Conservation (phyloP, 1,140 invertebrate genomes). For the Liolophura sinensis region DNA sequence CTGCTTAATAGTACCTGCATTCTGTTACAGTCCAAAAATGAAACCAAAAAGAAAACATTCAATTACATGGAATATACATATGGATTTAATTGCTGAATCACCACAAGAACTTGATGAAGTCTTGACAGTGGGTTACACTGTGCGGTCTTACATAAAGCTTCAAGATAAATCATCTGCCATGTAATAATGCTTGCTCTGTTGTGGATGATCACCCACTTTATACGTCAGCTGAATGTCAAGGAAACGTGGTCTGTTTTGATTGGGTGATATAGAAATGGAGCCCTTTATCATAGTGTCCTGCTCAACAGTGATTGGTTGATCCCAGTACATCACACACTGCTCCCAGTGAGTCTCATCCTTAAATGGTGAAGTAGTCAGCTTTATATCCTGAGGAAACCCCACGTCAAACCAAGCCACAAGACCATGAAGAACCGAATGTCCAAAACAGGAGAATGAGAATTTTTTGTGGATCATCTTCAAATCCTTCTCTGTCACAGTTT, state of each 20-base stretch:
- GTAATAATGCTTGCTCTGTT: background rate
- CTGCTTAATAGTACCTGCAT: too few relatives aligned
- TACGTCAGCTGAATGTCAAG: background rate
- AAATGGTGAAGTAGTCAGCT: constrained; percentile 19
- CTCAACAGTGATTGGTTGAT: constrained; percentile 24
- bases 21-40: too few relatives aligned
- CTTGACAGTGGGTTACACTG: too few relatives aligned
- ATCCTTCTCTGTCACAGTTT: constrained; percentile 34
- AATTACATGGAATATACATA: too few relatives aligned
- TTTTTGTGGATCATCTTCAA: constrained; percentile 32
- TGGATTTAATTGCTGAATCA: too few relatives aligned
- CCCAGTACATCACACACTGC: constrained; percentile 97
- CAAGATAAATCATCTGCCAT: too few relatives aligned
- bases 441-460: too few relatives aligned
- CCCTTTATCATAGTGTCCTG: constrained; percentile 21
- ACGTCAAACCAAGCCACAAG: constrained; percentile 55
- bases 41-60: too few relatives aligned
- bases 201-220: background rate
- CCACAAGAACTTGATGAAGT: too few relatives aligned
- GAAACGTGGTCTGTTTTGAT: constrained; percentile 7
- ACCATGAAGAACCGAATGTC: constrained; percentile 19
- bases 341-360: constrained; percentile 97
- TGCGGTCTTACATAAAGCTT: too few relatives aligned
- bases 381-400: constrained; percentile 26
- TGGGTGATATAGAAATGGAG: constrained; percentile 10